A percentile compares a stretch with the other conserved stretches of the same genome.
Conservation (phyloP, 2,888 invertebrate genomes). For the Villa cingulata region DNA sequence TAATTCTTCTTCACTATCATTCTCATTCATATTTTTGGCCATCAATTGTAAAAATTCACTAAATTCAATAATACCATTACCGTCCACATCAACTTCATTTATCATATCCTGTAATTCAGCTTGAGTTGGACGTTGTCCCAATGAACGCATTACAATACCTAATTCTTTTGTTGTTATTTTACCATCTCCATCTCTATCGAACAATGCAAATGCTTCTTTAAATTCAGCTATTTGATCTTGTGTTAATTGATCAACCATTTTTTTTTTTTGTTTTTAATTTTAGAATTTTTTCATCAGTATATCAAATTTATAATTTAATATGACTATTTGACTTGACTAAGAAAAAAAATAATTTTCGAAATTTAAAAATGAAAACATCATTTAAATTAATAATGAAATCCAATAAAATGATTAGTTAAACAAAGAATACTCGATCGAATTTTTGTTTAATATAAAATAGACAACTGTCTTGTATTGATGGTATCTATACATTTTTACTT, state of each 20-base stretch:
- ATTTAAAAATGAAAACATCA: too few species aligned
- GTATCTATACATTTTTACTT: too few species aligned
- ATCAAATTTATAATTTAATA: too few species aligned
- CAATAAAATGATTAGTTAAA: too few species aligned
- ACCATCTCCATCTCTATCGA: conserved; percentile 99
- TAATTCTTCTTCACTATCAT: conserved; percentile 95
- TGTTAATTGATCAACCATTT: conserved; percentile 82
- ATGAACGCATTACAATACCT: conserved; percentile 96
- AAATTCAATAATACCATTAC: conserved; percentile 96
- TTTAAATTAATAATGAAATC: too few species aligned
- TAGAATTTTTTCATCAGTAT: too few species aligned
- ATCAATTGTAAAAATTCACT: conserved; percentile 98
- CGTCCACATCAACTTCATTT: conserved; percentile 85
- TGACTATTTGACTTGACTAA: too few species aligned
- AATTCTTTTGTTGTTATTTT: conserved; percentile 99
- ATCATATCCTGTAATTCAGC: conserved; percentile 99
- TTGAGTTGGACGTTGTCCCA: conserved; percentile 99
- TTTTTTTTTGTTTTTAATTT: too few species aligned
- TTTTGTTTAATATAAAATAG: too few species aligned
- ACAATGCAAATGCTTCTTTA: conserved; percentile 99
- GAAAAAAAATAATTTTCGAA: too few species aligned
- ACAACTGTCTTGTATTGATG: too few species aligned
- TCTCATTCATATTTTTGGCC: conserved; percentile 98
- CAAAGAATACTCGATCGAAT: too few species aligned
- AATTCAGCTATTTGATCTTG: conserved; percentile 99